Conservation (phyloP, 37 sponge, comb jelly and placozoan genomes). For the Diacarnus erythraeanus region DNA sequence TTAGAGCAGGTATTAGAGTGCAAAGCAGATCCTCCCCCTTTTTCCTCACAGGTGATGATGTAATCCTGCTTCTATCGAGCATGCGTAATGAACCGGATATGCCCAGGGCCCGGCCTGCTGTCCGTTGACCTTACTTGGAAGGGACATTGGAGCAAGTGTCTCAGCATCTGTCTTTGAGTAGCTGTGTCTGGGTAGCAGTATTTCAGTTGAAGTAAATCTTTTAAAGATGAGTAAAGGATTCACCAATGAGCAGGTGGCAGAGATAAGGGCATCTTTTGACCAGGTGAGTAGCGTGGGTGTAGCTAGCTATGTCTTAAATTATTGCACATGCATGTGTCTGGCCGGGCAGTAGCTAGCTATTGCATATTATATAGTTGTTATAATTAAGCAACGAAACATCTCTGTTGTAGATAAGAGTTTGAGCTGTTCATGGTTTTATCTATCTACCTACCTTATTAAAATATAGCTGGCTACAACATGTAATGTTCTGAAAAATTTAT, state of each 20-base stretch:
- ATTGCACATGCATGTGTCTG: too few species aligned
- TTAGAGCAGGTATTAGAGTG: neutral
- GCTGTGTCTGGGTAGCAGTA: neutral
- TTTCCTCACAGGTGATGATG: neutral
- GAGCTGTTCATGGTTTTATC: too few species aligned
- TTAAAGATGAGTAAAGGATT: slow-evolving; percentile 24
- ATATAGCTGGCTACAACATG: too few species aligned
- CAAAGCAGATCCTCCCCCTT: neutral
- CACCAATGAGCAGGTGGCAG: slow-evolving; percentile 31
- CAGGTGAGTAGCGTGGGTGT: too few species aligned
- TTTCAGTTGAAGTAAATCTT: neutral
- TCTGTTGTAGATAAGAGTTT: too few species aligned
- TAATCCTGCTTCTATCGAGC: neutral
- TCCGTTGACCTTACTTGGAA: neutral
- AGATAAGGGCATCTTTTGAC: slow-evolving; percentile 57
- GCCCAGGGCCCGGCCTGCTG: neutral
- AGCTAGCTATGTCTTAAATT: too few species aligned
- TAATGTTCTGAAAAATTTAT: too few species aligned
- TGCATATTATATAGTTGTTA: too few species aligned
- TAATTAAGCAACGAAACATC: too few species aligned
- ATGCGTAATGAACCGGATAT: neutral
- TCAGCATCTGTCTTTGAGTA: neutral
- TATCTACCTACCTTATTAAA: too few species aligned
- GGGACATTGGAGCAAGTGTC: neutral
- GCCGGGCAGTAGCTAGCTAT: too few species aligned